Base-by-base conservation (phyloP, 2,888 invertebrate genomes). In the Camponotus fellah region DNA sequence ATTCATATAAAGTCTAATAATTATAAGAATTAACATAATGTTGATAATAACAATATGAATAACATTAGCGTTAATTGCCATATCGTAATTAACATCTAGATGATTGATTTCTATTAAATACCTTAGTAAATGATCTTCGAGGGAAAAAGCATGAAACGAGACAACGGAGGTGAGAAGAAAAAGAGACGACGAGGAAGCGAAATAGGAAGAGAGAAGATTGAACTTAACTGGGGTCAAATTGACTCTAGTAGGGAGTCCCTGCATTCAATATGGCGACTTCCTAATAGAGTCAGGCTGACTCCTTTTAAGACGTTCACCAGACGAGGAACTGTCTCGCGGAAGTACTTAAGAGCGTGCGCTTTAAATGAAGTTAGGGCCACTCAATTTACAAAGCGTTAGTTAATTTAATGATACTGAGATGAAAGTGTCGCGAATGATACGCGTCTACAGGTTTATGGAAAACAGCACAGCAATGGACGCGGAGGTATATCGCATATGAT, bases 241-340 rank as follows among this genome's bases (percentile, higher is more conserved):
- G 98, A 98, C 98, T 98, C 98, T 98, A 98, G 98, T 98, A 98
- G 98, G 98, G 98, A 98, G 98, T 98, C 98, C 97, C 97, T 97
- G 96, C 96, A 95, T 96, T 96, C 96, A 95, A 95, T 95, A 96
- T 96, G 97, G 97, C 96, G 98, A 98, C 98, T 98, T 98, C 98
- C 98, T 98, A 98, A 98, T 98, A 97, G 98, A 98, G 98, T 98
- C 98, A 98, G 98, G 97, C 98, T 98, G 98, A 98, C 97, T 97
- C 98, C 97, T 96, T 96, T 97, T 97, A 96, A 96, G 97, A 96
- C 96, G 95, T 94, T 95, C 96, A 95, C 96, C 95, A 92, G 80
- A 53, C 21, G 43, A 66, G 77, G 56, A 60, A 76, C 88, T 85
- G 80, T 86, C 79, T 80, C 88, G 71, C 83, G 83, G 86, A 86